Evolutionary conservation across 2,797 vertebrate species (phyloP).

Genomic region (Chelidonichthys spinosus): DNA sequence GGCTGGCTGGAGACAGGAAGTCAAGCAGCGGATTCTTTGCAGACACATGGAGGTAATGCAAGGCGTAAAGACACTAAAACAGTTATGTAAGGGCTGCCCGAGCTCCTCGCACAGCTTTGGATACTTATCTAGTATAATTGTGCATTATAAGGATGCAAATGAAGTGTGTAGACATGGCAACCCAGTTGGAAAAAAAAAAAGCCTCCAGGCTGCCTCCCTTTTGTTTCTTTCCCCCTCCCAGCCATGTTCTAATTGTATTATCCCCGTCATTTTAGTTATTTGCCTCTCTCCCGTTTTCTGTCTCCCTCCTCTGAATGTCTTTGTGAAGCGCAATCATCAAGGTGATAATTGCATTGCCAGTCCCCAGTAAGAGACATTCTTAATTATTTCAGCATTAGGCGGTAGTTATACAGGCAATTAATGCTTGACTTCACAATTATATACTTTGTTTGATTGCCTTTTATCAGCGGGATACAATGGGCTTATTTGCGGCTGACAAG

Average conservation of each 20-base stretch:
- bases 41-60: slow-evolving; percentile 12
- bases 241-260: slow-evolving; percentile 76
- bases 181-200: slow-evolving; percentile 71
- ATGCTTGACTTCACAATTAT: slow-evolving; percentile 83
- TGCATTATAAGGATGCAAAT: slow-evolving; percentile 77
- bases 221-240: slow-evolving; percentile 74
- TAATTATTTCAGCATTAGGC: slow-evolving; percentile 82
- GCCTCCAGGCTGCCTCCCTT: slow-evolving; percentile 73
- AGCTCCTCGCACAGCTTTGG: slow-evolving; percentile 43
- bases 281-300: slow-evolving; percentile 61
- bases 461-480: slow-evolving; percentile 78
- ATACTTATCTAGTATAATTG: slow-evolving; percentile 67
- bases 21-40: slow-evolving; percentile 10
- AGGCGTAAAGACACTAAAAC: slow-evolving; percentile 27
- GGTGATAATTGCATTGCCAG: slow-evolving; percentile 82
- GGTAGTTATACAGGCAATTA: slow-evolving; percentile 82
- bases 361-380: slow-evolving; percentile 80
- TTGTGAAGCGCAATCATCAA: slow-evolving; percentile 79
- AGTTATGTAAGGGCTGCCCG: slow-evolving; percentile 48
- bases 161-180: slow-evolving; percentile 78
- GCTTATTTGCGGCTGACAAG: slow-evolving; percentile 74
- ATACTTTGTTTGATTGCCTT: slow-evolving; percentile 84
- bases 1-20: neutral
- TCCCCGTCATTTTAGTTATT: slow-evolving; percentile 76
- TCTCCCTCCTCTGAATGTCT: slow-evolving; percentile 72